Evolutionary conservation across 2,888 invertebrate species (phyloP).

Genomic region (Pammene aurita): DNA sequence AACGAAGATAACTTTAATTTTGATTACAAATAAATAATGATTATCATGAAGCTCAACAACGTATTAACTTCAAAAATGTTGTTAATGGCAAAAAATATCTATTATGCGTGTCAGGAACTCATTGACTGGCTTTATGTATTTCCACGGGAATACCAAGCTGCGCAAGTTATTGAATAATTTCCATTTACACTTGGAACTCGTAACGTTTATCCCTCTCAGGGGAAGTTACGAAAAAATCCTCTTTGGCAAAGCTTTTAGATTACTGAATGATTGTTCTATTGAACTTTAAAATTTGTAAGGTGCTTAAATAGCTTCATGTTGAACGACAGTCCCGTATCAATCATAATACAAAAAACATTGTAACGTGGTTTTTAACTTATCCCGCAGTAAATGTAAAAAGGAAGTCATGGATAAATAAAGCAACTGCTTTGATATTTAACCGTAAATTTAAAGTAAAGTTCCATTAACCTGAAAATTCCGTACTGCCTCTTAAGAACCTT

Average conservation of each 20-base stretch:
- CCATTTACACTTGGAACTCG: not conserved
- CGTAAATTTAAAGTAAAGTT: constrained; percentile 3
- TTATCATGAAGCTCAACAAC: too few relatives aligned
- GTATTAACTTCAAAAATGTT: too few relatives aligned
- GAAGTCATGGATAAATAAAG: not conserved
- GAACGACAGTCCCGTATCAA: too few relatives aligned
- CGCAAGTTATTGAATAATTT: not conserved
- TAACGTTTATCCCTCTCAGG: not conserved
- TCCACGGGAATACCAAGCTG: not conserved
- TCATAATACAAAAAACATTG: too few relatives aligned
- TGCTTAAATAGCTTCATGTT: too few relatives aligned
- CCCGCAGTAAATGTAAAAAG: not conserved
- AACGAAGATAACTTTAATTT: too few relatives aligned
- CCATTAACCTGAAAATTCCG: not conserved
- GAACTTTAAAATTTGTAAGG: not conserved
- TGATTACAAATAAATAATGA: too few relatives aligned
- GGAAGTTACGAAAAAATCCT: not conserved
- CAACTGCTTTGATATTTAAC: not conserved
- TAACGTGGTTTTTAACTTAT: too few relatives aligned
- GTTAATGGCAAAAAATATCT: too few relatives aligned
- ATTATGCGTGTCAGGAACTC: not conserved
- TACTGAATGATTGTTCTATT: not conserved
- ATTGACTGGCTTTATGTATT: not conserved
- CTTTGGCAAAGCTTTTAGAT: not conserved
- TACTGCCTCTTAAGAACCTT: not conserved